Evolutionary conservation across 2,797 vertebrate species (phyloP).

Genomic region (Taeniopygia guttata): DNA sequence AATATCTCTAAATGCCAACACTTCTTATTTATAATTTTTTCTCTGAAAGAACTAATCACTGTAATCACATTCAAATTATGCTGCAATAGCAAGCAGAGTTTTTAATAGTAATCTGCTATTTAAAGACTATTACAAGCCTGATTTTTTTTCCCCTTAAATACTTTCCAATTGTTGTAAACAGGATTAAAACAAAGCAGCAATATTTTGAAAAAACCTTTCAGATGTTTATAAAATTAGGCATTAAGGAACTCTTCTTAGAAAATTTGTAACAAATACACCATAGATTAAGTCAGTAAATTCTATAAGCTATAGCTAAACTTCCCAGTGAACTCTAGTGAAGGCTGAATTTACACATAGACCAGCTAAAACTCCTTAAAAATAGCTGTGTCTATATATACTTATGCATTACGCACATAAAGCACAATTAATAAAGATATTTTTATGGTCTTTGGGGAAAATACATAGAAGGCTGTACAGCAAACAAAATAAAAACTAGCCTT

Average conservation of each 20-base stretch:
- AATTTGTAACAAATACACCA: not conserved
- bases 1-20: not conserved
- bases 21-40: not conserved
- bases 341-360: not conserved
- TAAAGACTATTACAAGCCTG: not conserved
- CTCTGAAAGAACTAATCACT: constrained; percentile 1
- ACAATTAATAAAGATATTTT: not conserved
- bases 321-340: not conserved
- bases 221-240: not conserved
- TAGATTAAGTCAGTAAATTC: not conserved
- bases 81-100: not conserved
- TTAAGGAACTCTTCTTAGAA: not conserved
- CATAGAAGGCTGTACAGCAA: not conserved
- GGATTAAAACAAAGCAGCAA: not conserved
- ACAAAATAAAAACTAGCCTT: not conserved
- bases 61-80: constrained; percentile 12
- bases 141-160: not conserved
- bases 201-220: not conserved
- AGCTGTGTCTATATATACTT: not conserved
- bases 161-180: not conserved
- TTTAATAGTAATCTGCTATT: not conserved
- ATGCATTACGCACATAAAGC: not conserved
- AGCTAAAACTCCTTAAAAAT: not conserved
- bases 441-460: not conserved
- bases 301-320: not conserved